Evolutionary conservation across 2,113 vertebrate genomes (phyloP), one percentile per base, ranked within the genome.

Genomic region (Grantiella picta): DNA sequence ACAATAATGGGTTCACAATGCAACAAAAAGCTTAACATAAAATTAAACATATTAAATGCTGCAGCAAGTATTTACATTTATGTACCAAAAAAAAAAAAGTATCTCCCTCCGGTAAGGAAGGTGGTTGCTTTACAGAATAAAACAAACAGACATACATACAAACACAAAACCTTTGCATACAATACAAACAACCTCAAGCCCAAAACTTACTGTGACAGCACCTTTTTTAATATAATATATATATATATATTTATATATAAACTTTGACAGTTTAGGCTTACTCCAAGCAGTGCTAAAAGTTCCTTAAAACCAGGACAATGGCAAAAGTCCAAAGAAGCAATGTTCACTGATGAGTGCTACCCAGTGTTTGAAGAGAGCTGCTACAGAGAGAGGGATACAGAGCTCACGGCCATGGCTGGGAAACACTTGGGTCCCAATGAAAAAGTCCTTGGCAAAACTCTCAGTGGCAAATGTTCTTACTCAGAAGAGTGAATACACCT

Each of bases 1-100:
- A 98, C 97, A 97, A 98, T 97, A 98, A 98, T 98, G 98, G 96
- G 94, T 98, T 98, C 98, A 98, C 98, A 97, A 98, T 97, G 97
- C 98, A 98, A 98, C 95, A 96, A 98, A 98, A 99, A 98, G 98
- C 98, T 97, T 96, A 98, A 98, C 97, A 97, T 98, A 97, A 98
- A 98, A 97, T 98, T 98, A 98, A 98, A 98, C 98, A 98, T 98
- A 98, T 98, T 98, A 99, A 99, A 99, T 98, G 98, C 98, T 98
- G 98, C 95, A 98, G 98, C 98, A 98, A 98, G 96, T 99, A 99
- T 99, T 99, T 99, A 99, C 99, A 99, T 73, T 98, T 98, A 98
- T 98, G 98, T 99, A 99, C 98, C 98, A 98, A 98, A 97, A 96
- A 92, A 89, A 85, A 97, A 94, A 70, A 72, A 79, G 65, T 98